Evolutionary conservation across 2,888 invertebrate species (phyloP).

Genomic region (Cerastoderma edule): DNA sequence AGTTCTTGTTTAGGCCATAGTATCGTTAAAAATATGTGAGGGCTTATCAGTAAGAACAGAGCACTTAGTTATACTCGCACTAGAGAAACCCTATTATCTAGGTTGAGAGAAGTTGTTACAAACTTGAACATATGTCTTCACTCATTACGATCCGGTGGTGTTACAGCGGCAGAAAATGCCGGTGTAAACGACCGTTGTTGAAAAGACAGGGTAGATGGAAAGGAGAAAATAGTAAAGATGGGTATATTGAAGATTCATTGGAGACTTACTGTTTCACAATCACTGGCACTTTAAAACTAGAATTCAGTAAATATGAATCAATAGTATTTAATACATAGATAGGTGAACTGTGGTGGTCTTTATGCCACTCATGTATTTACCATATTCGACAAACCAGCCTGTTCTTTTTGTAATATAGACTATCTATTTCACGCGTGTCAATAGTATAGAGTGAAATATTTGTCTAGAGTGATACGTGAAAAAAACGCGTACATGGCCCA

Average conservation of each 20-base stretch:
- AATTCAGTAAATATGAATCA: too few relatives aligned
- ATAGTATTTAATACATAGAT: too few relatives aligned
- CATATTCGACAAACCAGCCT: too few relatives aligned
- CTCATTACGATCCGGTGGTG: slow-evolving; percentile 27
- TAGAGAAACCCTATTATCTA: slow-evolving; percentile 25
- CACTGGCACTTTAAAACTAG: too few relatives aligned
- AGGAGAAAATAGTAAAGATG: slow-evolving; percentile 21
- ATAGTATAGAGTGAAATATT: too few relatives aligned
- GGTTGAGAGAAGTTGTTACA: slow-evolving; percentile 30
- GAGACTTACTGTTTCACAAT: too few relatives aligned
- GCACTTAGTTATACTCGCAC: slow-evolving; percentile 39
- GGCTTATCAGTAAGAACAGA: slow-evolving; percentile 7
- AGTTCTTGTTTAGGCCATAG: slow-evolving; percentile 2
- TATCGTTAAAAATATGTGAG: neutral
- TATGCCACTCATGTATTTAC: too few relatives aligned
- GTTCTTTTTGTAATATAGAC: too few relatives aligned
- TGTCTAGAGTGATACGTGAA: too few relatives aligned
- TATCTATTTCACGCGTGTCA: too few relatives aligned
- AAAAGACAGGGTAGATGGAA: slow-evolving; percentile 42
- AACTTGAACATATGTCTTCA: slow-evolving; percentile 27
- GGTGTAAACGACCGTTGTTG: slow-evolving; percentile 25
- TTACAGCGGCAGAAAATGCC: slow-evolving; percentile 11
- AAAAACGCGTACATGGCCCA: too few relatives aligned
- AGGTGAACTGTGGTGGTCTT: too few relatives aligned
- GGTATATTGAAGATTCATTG: slow-evolving; percentile 33